Conservation (phyloP, 1,140 invertebrate species). For the Drosophila kepulauana region DNA sequence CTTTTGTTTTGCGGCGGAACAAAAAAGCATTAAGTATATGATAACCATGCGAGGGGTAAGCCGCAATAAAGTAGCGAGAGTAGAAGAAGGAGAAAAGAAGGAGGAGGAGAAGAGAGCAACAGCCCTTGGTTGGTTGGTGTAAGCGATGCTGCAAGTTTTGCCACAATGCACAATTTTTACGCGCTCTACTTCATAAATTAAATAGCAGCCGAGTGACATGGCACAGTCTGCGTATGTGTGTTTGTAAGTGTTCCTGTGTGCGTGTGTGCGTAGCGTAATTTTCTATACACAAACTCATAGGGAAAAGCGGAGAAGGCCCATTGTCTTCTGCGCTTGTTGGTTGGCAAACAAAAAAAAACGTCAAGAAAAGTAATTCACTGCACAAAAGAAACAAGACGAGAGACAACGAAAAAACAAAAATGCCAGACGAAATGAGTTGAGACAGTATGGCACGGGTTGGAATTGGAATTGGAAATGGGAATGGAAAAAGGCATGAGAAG, state of each 20-base stretch:
- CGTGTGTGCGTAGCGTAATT: slow-evolving; percentile 36
- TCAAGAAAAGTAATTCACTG: slow-evolving; percentile 78
- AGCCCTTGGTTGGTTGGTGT: slow-evolving; percentile 22
- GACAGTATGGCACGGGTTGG: neutral
- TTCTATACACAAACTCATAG: slow-evolving; percentile 40
- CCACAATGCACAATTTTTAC: slow-evolving; percentile 81
- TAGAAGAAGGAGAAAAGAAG: too few relatives aligned
- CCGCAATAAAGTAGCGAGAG: neutral
- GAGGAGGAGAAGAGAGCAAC: neutral
- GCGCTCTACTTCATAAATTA: slow-evolving; percentile 83
- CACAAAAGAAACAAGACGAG: slow-evolving; percentile 48
- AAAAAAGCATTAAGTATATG: slow-evolving; percentile 67
- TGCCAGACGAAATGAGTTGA: slow-evolving; percentile 23
- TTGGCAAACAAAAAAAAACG: slow-evolving; percentile 69
- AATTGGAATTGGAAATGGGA: slow-evolving; percentile 9
- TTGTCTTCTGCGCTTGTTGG: slow-evolving; percentile 75
- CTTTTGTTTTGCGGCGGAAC: slow-evolving; percentile 63
- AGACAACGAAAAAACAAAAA: slow-evolving; percentile 9
- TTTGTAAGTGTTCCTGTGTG: slow-evolving; percentile 1
- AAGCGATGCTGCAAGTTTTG: slow-evolving; percentile 51
- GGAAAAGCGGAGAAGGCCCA: slow-evolving; percentile 29
- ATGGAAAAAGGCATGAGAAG: slow-evolving; percentile 9
- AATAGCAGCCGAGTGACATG: slow-evolving; percentile 71
- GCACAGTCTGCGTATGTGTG: slow-evolving; percentile 22
- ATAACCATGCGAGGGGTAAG: slow-evolving; percentile 45